Conservation (phyloP, 2,113 vertebrate species). For the Anthoscopus minutus region DNA sequence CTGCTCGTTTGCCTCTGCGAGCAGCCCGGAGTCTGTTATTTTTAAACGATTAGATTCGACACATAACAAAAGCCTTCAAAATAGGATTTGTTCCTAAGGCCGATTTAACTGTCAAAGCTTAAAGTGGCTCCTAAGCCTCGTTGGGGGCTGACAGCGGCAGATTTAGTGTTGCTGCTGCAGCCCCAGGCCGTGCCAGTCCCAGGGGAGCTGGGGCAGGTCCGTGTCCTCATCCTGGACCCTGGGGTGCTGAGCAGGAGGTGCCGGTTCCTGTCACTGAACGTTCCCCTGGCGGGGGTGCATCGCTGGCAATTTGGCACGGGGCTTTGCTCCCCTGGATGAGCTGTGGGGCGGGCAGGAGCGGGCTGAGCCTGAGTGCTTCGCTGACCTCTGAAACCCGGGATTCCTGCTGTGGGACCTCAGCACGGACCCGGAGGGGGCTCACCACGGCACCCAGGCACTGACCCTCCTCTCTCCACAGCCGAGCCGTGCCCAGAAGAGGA, state of each 20-base stretch:
- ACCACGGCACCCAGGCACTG: not conserved
- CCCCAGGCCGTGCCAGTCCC: not conserved
- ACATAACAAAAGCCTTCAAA: constrained; percentile 40
- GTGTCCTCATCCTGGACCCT: not conserved
- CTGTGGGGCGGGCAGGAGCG: not conserved
- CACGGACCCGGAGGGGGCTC: not conserved
- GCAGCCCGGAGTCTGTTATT: not conserved
- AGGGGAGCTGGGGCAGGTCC: not conserved
- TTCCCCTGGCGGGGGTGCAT: not conserved
- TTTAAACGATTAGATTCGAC: constrained; percentile 35
- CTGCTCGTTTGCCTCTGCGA: rapidly evolving
- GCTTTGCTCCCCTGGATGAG: not conserved
- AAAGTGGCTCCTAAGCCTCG: constrained; percentile 18
- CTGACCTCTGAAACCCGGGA: not conserved
- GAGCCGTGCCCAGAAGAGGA: constrained; percentile 78
- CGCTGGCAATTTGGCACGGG: not conserved
- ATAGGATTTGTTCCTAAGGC: constrained; percentile 60
- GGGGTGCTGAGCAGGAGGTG: not conserved
- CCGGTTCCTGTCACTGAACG: not conserved
- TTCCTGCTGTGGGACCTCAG: not conserved
- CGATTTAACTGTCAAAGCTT: constrained; percentile 56
- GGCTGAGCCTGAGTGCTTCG: not conserved
- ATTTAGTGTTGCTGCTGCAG: not conserved
- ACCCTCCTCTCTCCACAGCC: constrained; percentile 66
- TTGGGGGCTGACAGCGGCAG: not conserved